These are phyloP conservation scores for Agriotes lineatus DNA, from an alignment of 2,888 invertebrate genomes.

Conservation along the genomic window DNA sequence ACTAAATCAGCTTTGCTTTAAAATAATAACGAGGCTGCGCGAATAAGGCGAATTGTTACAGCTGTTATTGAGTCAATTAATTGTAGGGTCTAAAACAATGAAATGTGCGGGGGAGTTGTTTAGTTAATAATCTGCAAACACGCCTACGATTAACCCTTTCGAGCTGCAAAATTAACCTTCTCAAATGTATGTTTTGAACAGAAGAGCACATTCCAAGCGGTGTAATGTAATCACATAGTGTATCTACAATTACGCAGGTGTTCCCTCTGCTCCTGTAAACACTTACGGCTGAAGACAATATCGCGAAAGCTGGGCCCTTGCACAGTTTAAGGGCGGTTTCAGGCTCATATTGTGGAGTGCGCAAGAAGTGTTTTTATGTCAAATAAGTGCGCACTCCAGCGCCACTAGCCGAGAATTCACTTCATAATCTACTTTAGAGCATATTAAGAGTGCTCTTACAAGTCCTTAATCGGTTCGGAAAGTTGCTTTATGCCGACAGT, in stretches of 20 bases:
- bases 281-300: constrained; percentile 32
- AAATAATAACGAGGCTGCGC: not conserved
- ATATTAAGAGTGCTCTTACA: constrained; percentile 33
- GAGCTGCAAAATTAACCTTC: constrained; percentile 13
- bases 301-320: constrained; percentile 29
- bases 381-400: constrained; percentile 28
- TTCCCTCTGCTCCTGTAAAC: constrained; percentile 25
- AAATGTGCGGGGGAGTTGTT: constrained; percentile 13
- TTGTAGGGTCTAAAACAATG: constrained; percentile 11
- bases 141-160: constrained; percentile 17
- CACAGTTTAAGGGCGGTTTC: constrained; percentile 7
- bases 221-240: constrained; percentile 28
- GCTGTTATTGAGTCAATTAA: constrained; percentile 11
- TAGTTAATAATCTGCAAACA: constrained; percentile 19
- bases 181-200: constrained; percentile 17
- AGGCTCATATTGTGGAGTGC: constrained; percentile 23
- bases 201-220: constrained; percentile 15
- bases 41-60: constrained; percentile 3
- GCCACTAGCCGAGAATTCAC: constrained; percentile 26
- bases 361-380: constrained; percentile 30
- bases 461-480: not conserved
- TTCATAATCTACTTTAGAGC: constrained; percentile 28
- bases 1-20: not conserved
- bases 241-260: constrained; percentile 35
- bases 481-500: not conserved